Conservation (phyloP, 2,113 vertebrate species). For the Cyanoderma ruficeps region DNA sequence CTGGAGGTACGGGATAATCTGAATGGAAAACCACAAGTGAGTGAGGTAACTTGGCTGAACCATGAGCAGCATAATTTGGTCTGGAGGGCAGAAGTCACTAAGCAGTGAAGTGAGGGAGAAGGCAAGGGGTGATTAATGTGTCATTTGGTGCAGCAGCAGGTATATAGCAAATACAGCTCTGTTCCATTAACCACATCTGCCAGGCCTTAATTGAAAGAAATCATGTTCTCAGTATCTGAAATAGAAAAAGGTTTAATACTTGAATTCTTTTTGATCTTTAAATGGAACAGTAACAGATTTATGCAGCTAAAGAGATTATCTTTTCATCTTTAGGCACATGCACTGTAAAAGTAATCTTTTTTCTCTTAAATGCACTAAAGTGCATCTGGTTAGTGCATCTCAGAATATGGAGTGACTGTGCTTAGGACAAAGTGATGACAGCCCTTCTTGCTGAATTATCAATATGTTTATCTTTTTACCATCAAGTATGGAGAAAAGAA, state of each 20-base stretch:
- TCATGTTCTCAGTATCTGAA: slow-evolving; percentile 4
- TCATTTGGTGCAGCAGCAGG: slow-evolving; percentile 18
- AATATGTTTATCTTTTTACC: slow-evolving; percentile 9
- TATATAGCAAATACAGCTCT: background rate
- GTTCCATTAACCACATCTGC: slow-evolving; percentile 36
- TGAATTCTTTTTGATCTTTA: slow-evolving; percentile 51
- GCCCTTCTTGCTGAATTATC: background rate
- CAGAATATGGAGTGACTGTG: background rate
- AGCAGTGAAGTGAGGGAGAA: background rate
- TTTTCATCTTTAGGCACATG: slow-evolving; percentile 37
- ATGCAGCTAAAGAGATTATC: slow-evolving; percentile 35
- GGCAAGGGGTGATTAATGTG: background rate
- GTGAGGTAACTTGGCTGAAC: background rate
- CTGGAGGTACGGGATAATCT: background rate
- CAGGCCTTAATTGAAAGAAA: slow-evolving; percentile 45
- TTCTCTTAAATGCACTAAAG: background rate
- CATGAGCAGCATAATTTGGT: background rate
- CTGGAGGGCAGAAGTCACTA: slow-evolving; percentile 5
- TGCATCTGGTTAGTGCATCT: slow-evolving; percentile 6
- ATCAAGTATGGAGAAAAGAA: background rate
- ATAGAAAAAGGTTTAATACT: slow-evolving; percentile 33
- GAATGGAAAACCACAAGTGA: background rate
- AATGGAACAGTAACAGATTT: slow-evolving; percentile 37
- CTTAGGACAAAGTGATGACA: slow-evolving; percentile 25
- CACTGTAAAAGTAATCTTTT: background rate